These are phyloP conservation scores for Caenorhabditis sp. DNA, from an alignment of 2,888 invertebrate genomes.

Conservation along the genomic window DNA sequence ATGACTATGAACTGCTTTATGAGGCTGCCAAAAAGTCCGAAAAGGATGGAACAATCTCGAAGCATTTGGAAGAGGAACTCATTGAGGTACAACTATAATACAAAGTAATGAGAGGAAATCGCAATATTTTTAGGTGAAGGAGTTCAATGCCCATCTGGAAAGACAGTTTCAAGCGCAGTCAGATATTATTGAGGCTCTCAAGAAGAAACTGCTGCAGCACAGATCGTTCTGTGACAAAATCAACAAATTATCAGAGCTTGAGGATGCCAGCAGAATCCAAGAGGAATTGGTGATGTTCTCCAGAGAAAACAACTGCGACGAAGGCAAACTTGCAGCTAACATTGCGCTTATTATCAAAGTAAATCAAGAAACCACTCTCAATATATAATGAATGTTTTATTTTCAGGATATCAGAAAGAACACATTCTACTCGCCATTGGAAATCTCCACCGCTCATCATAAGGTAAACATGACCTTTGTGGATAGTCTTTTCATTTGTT, in stretches of 20 bases:
- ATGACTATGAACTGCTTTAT: slow-evolving; percentile 65
- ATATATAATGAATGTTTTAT: too few species aligned
- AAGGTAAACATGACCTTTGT: slow-evolving; percentile 57
- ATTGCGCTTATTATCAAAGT: slow-evolving; percentile 61
- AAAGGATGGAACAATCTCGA: slow-evolving; percentile 45
- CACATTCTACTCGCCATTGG: slow-evolving; percentile 57
- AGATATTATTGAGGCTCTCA: slow-evolving; percentile 74
- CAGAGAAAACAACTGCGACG: slow-evolving; percentile 59
- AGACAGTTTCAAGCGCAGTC: slow-evolving; percentile 72
- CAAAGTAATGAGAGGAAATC: too few species aligned
- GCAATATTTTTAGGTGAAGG: slow-evolving; percentile 55
- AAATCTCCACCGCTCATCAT: slow-evolving; percentile 64
- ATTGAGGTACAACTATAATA: slow-evolving; percentile 51
- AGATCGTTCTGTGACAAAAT: slow-evolving; percentile 55
- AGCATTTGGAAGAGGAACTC: slow-evolving; percentile 57
- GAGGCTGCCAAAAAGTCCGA: slow-evolving; percentile 64
- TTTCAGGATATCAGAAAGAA: slow-evolving; percentile 52
- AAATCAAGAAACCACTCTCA: too few species aligned
- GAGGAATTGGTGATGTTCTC: slow-evolving; percentile 55
- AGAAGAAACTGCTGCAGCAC: slow-evolving; percentile 66
- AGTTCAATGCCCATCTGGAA: slow-evolving; percentile 69
- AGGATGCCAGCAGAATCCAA: slow-evolving; percentile 53
- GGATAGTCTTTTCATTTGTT: slow-evolving; percentile 8
- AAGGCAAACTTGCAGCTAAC: slow-evolving; percentile 57
- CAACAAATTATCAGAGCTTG: slow-evolving; percentile 58